Evolutionary conservation across 1,140 invertebrate species (phyloP), one percentile per base, ranked within the genome.

Genomic region (Wiebesia pumilae): DNA sequence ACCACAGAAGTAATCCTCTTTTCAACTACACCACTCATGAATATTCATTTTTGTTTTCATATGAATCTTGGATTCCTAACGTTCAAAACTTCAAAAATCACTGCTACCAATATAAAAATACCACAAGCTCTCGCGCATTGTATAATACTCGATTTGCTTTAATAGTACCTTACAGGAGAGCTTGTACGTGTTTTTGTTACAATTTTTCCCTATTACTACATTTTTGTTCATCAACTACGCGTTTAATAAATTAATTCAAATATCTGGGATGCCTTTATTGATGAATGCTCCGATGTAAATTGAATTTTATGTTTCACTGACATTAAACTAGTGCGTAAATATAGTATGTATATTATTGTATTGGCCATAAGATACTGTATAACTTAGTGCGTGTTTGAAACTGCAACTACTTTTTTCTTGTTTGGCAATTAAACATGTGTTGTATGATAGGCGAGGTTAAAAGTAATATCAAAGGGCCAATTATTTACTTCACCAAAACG

Each of bases 71-170:
- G 40, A 38, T 65, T n/a, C 12, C 1, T 80, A 85, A 85, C 83
- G 75, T 85, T 69, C 83, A 12, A 85, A 85, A 79, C 43, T 85
- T 85, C 0, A 80, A 85, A 85, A 85, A 80, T 30, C 75, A 85
- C 47, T 79, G 62, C 30, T 79, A 33, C 58, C 83, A 85, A 35
- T 35, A 19, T 51, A 33, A 14, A 51, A 33, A 51, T n/a, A 47
- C 14, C 4, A 73, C n/a, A 75, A 75, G 47, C 27, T n/a, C 24
- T n/a, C 3, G 6, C 30, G 14, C 35, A 69, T 35, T 21, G 51
- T 16, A 54, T 21, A 19, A 54, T 19, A 47, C 43, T 47, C 14
- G 43, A 47, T 54, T 14, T 21, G 19, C 19, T 54, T 6, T 54
- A 54, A 54, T 54, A 54, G 16, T 54, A 12, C 24, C 14, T 62